phyloP scores from a whole-genome alignment of 2,888 invertebrate species.

The Eumerus sabulonum region DNA sequence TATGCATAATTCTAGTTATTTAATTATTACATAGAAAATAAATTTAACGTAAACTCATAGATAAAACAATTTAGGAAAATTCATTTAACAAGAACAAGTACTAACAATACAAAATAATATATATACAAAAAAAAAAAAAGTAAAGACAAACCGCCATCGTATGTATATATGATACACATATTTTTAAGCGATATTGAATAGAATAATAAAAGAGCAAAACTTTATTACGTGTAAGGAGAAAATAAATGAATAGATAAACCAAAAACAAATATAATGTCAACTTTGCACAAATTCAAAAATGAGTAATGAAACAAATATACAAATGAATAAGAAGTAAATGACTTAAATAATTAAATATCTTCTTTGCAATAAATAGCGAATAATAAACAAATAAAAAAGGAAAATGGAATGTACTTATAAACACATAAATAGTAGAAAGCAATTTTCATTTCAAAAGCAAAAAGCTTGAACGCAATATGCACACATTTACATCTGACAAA shows the following conservation, averaged over 20 bases:
- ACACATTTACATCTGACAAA: conserved; percentile 45
- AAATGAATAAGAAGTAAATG: conserved; percentile 45
- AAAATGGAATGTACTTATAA: no score
- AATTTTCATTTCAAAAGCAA: no score
- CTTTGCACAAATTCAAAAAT: conserved; percentile 69
- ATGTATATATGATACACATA: conserved; percentile 67
- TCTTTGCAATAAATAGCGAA: conserved; percentile 60
- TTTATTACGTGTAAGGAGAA: conserved; percentile 58
- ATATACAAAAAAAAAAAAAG: conserved; percentile 54
- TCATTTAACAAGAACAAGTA: conserved; percentile 53
- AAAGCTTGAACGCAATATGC: conserved; percentile 17
- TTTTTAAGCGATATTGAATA: conserved; percentile 70
- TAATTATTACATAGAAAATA: conserved; percentile 55
- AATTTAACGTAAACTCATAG: conserved; percentile 55
- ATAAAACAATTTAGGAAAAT: conserved; percentile 67
- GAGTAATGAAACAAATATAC: conserved; percentile 62
- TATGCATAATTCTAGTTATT: conserved; percentile 63
- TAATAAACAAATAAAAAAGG: conserved; percentile 61
- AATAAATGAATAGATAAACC: conserved; percentile 43
- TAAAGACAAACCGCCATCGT: conserved; percentile 54
- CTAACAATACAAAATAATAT: neutral
- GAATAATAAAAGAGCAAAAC: conserved; percentile 52
- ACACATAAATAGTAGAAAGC: conserved; percentile 50
- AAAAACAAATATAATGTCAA: conserved; percentile 69
- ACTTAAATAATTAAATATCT: conserved; percentile 61